Base-by-base conservation (phyloP, 2,888 invertebrate species). In the Leucozona laternaria region DNA sequence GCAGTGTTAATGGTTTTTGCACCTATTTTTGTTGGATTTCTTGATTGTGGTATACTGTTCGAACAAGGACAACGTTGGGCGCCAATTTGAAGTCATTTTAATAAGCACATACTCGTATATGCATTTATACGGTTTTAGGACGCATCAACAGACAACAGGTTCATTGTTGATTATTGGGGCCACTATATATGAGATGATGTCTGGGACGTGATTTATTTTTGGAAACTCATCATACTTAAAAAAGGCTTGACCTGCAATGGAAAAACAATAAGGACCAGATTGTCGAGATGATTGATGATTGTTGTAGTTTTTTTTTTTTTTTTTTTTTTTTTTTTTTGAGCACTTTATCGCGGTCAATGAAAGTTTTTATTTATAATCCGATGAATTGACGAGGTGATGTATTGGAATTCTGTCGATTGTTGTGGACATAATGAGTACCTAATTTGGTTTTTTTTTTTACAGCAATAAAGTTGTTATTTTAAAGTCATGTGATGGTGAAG, bases 191-290 rank as follows among this genome's bases (percentile, higher is more conserved):
- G 31, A 31, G 85, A 85, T 73, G 85, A 53, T 25, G 25, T 43
- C 50, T 66, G 77, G 25, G 60, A 85, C 85, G 85, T 85, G 85
- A 85, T 80, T 75, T 72, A 84, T 84, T 84, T 84, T 58, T 58
- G 84, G 76, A 45, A 20, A 40, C n/a, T 34, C 17, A n/a, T n/a
- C n/a, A n/a, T n/a, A 43, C 58, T 76, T 53, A 55, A 50, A 25
- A 58, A 53, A 68, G 53, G 55, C 60, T 64, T 22, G 66, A 66
- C 66, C 53, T 37, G 37, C 37, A 28, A 64, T 43, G 8, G 45
- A 50, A 25, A 28, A 25, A 58, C 78, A 79, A 79, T 83, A 45
- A 64, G 70, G 64, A 64, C 50, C 48, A 45, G 40, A 48, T 66
- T 79, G 43, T 57, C 48, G 48, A 57, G 55, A 79, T 70, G 73